Evolutionary conservation across 2,797 vertebrate genomes (phyloP).

Genomic region (Adrianichthys oophorus): DNA sequence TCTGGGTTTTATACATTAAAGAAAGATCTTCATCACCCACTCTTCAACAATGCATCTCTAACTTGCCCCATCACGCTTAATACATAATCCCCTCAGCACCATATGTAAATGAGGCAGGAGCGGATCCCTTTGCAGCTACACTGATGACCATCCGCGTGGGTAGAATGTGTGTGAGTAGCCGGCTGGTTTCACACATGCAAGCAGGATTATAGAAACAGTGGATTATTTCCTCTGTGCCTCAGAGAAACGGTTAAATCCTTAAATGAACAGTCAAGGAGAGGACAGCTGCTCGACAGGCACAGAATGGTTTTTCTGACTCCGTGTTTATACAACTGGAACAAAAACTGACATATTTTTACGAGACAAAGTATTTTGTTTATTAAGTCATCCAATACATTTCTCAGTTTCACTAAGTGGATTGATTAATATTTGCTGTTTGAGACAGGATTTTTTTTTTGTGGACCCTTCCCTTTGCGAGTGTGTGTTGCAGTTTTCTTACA

Average conservation of each 20-base stretch:
- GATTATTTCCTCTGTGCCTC: constrained; percentile 53
- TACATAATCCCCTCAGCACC: constrained; percentile 24
- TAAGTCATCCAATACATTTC: constrained; percentile 19
- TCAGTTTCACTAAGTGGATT: not conserved
- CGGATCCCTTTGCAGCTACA: not conserved
- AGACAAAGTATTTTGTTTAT: constrained; percentile 13
- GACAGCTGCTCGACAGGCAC: constrained; percentile 43
- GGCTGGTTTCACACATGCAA: constrained; percentile 32
- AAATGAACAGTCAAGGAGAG: constrained; percentile 59
- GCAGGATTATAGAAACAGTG: constrained; percentile 65
- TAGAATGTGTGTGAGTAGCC: constrained; percentile 16
- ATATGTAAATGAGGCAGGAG: constrained; percentile 10
- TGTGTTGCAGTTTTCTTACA: too few species aligned
- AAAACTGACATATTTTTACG: constrained; percentile 11
- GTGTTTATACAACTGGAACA: constrained; percentile 10
- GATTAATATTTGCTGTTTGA: too few species aligned
- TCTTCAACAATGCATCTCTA: not conserved
- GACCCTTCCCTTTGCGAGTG: too few species aligned
- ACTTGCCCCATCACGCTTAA: constrained; percentile 31
- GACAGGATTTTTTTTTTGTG: too few species aligned
- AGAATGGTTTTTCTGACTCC: constrained; percentile 31
- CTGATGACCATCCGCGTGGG: not conserved
- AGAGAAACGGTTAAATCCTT: constrained; percentile 54
- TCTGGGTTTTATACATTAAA: too few species aligned
- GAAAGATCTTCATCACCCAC: too few species aligned